Base-by-base conservation (phyloP, 1,140 invertebrate genomes). In the Pectinophora gossypiella region DNA sequence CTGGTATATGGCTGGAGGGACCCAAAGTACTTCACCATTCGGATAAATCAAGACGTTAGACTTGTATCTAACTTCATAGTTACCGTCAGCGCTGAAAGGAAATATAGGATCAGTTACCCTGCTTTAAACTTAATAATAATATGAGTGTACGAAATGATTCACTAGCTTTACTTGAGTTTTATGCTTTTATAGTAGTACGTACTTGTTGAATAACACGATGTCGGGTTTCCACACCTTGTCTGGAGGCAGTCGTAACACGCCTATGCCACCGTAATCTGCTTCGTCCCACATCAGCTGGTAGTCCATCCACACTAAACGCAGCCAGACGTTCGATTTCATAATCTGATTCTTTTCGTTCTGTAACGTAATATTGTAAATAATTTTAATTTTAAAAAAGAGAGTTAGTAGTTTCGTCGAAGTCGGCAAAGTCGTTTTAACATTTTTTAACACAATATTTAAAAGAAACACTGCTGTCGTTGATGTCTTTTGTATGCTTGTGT, bases 141-240 rank as follows among this genome's bases (percentile, higher is more conserved):
- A n/a, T n/a, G n/a, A n/a, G n/a, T n/a, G n/a, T n/a, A n/a, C n/a
- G n/a, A 6, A 45, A 7, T 38, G 12, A 5, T 27, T 6, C 12
- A 27, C 23, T 27, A 27, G 12, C 23, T 27, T 27, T 5, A 12
- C 5, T 6, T 6, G 5, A 6, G 12, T 27, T 6, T 6, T 6
- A 27, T 27, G 12, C 23, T 27, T 27, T 6, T 5, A 5, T n/a
- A n/a, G n/a, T n/a, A 9, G 4, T 51, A 92, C 94, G 92, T 91
- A 99, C 98, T 99, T 99, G 91, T 99, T 99, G 87, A 99, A 99
- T 32, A 99, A 91, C 22, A 99, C 98, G 69, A 99, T 99, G 86
- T 99, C 99, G 3, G 99, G 98, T 83, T 98, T 98, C 98, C 98
- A 99, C 50, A 99, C 98, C 92, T 99, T 99, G 85, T 99, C 97